Base-by-base conservation (phyloP, 2,888 invertebrate genomes). In the Cephus pulcher region DNA sequence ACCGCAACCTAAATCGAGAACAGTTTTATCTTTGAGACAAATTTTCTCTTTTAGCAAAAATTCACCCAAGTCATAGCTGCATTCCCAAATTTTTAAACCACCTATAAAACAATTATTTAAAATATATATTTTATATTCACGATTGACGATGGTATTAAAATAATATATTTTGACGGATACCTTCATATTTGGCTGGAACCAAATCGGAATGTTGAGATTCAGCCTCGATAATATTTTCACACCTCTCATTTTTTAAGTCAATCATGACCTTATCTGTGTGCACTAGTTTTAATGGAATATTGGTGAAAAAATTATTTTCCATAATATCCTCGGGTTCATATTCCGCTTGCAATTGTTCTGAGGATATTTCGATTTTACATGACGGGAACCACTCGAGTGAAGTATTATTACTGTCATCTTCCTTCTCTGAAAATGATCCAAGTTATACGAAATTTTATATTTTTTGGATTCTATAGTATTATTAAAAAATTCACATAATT, bases 41-140 rank as follows among this genome's bases (percentile, higher is more conserved):
- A 92, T 87, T 56, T 92, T 86, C 70, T 91, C 82, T 69, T 92
- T 85, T 35, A 92, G 87, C 69, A 98, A 90, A 90, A 95, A 97
- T 80, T 94, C 91, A 69, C 95, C 92, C 77, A 98, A 91, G 90
- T 98, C 98, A 86, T 94, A 93, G 9, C 97, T 97, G 88, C 98
- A 98, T 93, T 99, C 98, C 99, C 99, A 99, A 80, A 98, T 95
- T 93, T 98, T 98, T 40, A 98, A 93, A 12, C 99, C 99, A 86
- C 98, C 98, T 97, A 87, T 75, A 92, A 89, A 81, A 84, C 80
- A 82, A 80, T 81, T 76, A 77, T 56, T 73, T 78, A 69, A 56
- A 30, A 30, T 68, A 76, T 73, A 74, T 68, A 32, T 69, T 15
- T 30, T 34, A 56, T 30, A 76, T 68, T 34, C 69, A 76, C 11